These are phyloP conservation scores for Romanogobio albipinnatus DNA, from an alignment of 2,113 vertebrate species.

Conservation along the genomic window DNA sequence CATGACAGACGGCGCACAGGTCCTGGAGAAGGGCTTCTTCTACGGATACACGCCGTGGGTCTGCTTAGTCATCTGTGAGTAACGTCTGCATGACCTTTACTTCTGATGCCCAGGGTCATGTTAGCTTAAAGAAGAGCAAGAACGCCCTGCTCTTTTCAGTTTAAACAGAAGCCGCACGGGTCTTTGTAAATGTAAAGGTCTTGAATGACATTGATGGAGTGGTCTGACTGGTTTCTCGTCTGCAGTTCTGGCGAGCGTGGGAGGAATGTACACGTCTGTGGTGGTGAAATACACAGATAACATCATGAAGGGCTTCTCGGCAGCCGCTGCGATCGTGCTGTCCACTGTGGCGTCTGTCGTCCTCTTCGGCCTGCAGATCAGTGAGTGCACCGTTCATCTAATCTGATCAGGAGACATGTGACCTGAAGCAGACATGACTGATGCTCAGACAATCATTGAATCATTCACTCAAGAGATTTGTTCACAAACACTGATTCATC, in stretches of 20 bases:
- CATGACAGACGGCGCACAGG: conserved; percentile 80
- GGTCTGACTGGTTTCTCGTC: background rate
- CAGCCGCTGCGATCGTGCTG: conserved; percentile 94
- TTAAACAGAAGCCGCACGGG: background rate
- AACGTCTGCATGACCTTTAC: background rate
- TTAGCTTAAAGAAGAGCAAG: background rate
- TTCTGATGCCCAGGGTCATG: background rate
- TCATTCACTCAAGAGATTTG: too few species aligned
- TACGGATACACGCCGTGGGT: conserved; percentile 91
- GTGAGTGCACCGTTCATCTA: conserved; percentile 74
- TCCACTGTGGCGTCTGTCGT: conserved; percentile 91
- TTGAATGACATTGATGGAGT: background rate
- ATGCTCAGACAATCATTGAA: too few species aligned
- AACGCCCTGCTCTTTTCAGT: background rate
- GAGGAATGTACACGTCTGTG: conserved; percentile 93
- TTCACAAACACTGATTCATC: too few species aligned
- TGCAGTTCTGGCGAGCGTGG: conserved; percentile 91
- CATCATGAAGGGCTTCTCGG: conserved; percentile 99
- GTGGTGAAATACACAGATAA: conserved; percentile 99
- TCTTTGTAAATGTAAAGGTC: background rate
- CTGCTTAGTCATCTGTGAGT: conserved; percentile 93
- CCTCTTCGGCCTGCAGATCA: conserved; percentile 94
- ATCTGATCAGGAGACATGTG: background rate
- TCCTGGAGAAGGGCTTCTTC: conserved; percentile 94
- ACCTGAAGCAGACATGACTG: too few species aligned